Conservation (phyloP, 2,888 invertebrate species). For the Conchocele bisecta region DNA sequence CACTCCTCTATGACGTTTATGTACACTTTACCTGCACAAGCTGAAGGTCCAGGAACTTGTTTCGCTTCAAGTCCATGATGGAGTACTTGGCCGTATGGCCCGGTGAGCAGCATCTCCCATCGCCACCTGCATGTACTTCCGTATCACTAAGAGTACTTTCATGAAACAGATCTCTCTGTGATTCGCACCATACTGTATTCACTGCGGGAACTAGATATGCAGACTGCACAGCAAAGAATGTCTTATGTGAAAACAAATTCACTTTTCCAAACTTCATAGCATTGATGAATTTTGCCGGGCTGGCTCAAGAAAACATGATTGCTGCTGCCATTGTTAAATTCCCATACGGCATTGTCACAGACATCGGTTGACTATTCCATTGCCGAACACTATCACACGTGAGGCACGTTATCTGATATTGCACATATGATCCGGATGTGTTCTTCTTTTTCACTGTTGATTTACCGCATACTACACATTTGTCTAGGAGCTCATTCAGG, state of each 20-base stretch:
- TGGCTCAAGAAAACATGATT: too few species aligned
- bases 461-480: not conserved
- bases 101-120: slow-evolving; percentile 17
- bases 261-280: not conserved
- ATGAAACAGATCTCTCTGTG: not conserved
- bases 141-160: not conserved
- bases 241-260: not conserved
- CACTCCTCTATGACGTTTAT: too few species aligned
- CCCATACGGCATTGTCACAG: slow-evolving; percentile 5
- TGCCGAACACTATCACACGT: not conserved
- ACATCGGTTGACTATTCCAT: slow-evolving; percentile 18
- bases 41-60: not conserved
- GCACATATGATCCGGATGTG: not conserved
- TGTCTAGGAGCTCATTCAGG: not conserved
- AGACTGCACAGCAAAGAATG: too few species aligned
- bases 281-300: too few species aligned
- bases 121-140: slow-evolving; percentile 3
- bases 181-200: slow-evolving; percentile 10
- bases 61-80: not conserved
- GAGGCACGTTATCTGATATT: not conserved
- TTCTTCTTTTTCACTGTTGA: not conserved
- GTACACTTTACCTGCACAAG: slow-evolving; percentile 9
- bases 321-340: too few species aligned
- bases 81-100: slow-evolving; percentile 25
- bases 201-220: too few species aligned